These are phyloP conservation scores for Drosophila saltans DNA, from an alignment of 1,140 invertebrate genomes.

Conservation along the genomic window DNA sequence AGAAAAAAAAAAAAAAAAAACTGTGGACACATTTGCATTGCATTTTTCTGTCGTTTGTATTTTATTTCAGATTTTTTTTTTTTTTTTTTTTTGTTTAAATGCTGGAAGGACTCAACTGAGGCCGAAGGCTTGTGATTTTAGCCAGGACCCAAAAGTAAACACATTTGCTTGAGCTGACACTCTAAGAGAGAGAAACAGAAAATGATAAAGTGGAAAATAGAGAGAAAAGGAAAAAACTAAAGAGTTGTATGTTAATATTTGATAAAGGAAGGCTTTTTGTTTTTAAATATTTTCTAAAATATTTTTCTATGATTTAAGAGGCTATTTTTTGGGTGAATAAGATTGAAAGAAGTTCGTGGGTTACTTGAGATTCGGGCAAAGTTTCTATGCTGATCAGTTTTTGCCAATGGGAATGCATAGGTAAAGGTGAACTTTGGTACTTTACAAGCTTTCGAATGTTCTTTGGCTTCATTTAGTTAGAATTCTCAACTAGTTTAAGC, in stretches of 20 bases:
- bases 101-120: slow-evolving; percentile 23
- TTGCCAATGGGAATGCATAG: too few species aligned
- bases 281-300: too few species aligned
- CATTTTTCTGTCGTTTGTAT: slow-evolving; percentile 1
- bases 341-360: too few species aligned
- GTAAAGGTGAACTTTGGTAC: too few species aligned
- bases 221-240: not conserved
- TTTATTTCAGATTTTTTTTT: not conserved
- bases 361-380: too few species aligned
- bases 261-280: too few species aligned
- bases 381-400: too few species aligned
- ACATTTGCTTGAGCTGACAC: not conserved
- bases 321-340: too few species aligned
- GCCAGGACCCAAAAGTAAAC: slow-evolving; percentile 1
- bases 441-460: too few species aligned
- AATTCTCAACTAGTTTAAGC: too few species aligned
- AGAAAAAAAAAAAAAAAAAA: not conserved
- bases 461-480: too few species aligned
- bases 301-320: too few species aligned
- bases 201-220: not conserved
- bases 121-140: slow-evolving; percentile 43
- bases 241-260: not conserved
- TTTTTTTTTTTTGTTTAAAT: slow-evolving; percentile 5
- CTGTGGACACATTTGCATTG: slow-evolving; percentile 44
- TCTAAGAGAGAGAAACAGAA: not conserved